phyloP scores from a whole-genome alignment of 2,888 invertebrate species.

The Drosophila recens region DNA sequence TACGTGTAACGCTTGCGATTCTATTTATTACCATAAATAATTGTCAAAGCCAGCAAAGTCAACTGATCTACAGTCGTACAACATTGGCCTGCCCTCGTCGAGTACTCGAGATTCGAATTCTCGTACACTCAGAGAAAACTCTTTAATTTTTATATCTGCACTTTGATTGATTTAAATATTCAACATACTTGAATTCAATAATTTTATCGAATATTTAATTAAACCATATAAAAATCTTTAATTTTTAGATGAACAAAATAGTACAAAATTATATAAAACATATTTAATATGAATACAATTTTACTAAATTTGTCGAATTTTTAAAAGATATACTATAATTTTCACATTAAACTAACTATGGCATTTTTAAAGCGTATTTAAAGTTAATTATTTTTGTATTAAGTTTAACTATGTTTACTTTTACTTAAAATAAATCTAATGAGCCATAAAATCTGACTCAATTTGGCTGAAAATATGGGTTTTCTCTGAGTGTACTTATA shows the following conservation, averaged over 20 bases:
- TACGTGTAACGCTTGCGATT: constrained; percentile 60
- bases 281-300: neutral
- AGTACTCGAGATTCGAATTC: constrained; percentile 3
- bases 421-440: too few species aligned
- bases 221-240: too few species aligned
- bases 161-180: too few species aligned
- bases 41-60: constrained; percentile 75
- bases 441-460: too few species aligned
- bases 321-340: too few species aligned
- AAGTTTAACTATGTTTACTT: too few species aligned
- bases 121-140: neutral
- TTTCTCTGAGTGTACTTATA: neutral
- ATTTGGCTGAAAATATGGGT: neutral
- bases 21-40: constrained; percentile 82
- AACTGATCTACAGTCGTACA: constrained; percentile 73
- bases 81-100: constrained; percentile 42
- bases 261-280: neutral
- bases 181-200: too few species aligned
- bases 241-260: too few species aligned
- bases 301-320: too few species aligned
- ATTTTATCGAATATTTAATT: too few species aligned
- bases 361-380: neutral
- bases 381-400: neutral
- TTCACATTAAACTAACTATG: too few species aligned
- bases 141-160: too few species aligned